Evolutionary conservation across 2,113 vertebrate genomes (phyloP).

Genomic region (Pipra filicauda): DNA sequence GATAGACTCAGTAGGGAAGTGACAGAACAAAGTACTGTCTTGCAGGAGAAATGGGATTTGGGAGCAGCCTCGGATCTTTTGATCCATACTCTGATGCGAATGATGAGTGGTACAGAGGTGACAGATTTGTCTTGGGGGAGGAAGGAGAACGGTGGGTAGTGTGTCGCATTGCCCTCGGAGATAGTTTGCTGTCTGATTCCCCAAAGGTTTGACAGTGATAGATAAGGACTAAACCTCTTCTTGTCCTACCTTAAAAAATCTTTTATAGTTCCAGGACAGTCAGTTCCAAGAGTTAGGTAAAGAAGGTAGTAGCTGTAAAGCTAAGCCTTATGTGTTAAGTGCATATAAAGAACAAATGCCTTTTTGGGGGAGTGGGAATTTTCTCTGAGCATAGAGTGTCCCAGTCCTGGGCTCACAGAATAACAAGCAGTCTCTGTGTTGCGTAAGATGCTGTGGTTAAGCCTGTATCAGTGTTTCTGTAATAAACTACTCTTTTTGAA

Average conservation of each 20-base stretch:
- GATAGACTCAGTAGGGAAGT: constrained; percentile 66
- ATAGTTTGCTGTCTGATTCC: constrained; percentile 29
- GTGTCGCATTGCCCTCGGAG: constrained; percentile 12
- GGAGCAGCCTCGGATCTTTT: constrained; percentile 60
- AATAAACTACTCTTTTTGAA: constrained; percentile 45
- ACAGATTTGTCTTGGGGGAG: constrained; percentile 44
- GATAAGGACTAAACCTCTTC: neutral
- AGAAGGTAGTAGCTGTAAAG: neutral
- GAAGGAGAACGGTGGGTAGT: constrained; percentile 11
- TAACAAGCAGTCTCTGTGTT: constrained; percentile 44
- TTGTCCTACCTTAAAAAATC: neutral
- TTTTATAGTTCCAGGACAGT: neutral
- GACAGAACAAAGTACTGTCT: constrained; percentile 69
- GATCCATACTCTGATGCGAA: constrained; percentile 55
- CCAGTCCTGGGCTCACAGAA: constrained; percentile 1
- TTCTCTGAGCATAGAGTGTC: neutral
- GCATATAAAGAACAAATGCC: constrained; percentile 11
- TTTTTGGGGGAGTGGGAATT: neutral
- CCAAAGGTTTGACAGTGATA: neutral
- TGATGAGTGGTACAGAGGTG: constrained; percentile 47
- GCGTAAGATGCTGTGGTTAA: constrained; percentile 31
- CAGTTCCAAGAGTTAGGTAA: constrained; percentile 5
- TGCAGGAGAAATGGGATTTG: constrained; percentile 71
- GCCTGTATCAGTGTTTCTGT: constrained; percentile 50
- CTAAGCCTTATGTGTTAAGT: neutral